Base-by-base conservation (phyloP, 2,113 vertebrate species). In the Crotalus tigris region DNA sequence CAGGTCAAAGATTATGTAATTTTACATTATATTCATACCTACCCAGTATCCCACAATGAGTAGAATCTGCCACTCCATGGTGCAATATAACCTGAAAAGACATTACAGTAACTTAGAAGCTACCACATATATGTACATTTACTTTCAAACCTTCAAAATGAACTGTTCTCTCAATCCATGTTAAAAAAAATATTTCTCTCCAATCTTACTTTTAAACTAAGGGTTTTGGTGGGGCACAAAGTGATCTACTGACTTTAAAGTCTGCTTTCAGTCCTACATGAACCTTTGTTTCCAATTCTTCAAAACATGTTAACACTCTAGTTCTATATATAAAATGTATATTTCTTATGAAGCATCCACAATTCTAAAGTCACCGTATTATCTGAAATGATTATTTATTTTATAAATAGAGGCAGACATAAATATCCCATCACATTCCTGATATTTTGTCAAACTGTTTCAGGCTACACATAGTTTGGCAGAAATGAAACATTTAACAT, bases 61-160 rank as follows among this genome's bases (percentile, higher is more conserved):
- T 99, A 99, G 98, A 99, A 99, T 85, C 99, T 99, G 88, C 99
- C 99, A 97, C 99, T 99, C 99, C 99, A 99, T 1, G 99, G 99
- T 95, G 99, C 99, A 88, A 99, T 99, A 97, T 99, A 99, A 94
- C 99, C 99, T 99, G 95, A 91, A 96, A 96, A 96, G 93, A 58
- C 91, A 13, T 33, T n/a, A n/a, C 11, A 13, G 29, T n/a, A 17
- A 69, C 0, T 69, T n/a, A 69, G 29, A 29, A 69, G 64, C 64
- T 1, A 69, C 5, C 4, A 2, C 33, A 4, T 24, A 33, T 15
- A 6, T 33, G 10, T 69, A 17, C 4, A n/a, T 64, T 64, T 8
- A 64, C 11, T 64, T 64, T 64, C 61, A 64, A 64, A 64, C 1
- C 61, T 64, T 64, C 61, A n/a, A 69, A 69, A n/a, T 0, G 5